Percentiles rank a stretch among this genome's conserved stretches.
Evolutionary conservation across 2,888 invertebrate species (phyloP).

Genomic region (Ischnura elegans): DNA sequence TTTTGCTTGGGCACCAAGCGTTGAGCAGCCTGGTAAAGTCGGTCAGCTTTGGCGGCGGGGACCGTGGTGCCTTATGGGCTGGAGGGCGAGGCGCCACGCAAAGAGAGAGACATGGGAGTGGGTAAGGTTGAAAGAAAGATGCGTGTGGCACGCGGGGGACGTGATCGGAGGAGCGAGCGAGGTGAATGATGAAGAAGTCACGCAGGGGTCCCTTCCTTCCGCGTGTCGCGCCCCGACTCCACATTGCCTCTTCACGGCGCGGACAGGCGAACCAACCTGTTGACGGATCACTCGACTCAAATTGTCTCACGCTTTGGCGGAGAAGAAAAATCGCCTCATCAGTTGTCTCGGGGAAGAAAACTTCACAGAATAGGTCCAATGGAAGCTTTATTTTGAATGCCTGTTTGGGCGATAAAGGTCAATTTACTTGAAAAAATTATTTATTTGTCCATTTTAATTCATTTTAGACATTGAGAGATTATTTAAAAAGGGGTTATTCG

Average conservation of each 20-base stretch:
- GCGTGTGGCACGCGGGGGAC: not conserved
- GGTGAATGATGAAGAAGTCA: conserved; percentile 21
- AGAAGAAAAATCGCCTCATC: no score
- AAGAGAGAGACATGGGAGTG: not conserved
- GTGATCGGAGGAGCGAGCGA: not conserved
- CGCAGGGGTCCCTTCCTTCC: not conserved
- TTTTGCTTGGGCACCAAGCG: not conserved
- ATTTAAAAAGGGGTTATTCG: no score
- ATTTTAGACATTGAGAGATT: no score
- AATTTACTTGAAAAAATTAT: no score
- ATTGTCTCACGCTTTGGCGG: not conserved
- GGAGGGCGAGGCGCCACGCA: not conserved
- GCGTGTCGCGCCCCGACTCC: not conserved
- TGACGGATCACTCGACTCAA: not conserved
- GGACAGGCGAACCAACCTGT: not conserved
- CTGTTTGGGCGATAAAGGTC: no score
- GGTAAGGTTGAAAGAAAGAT: not conserved
- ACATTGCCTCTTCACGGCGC: not conserved
- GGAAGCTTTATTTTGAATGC: no score
- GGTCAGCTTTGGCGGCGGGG: conserved; percentile 9
- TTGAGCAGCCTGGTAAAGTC: conserved; percentile 35
- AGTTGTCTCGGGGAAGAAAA: no score
- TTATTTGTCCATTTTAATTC: no score
- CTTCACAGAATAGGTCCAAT: no score
- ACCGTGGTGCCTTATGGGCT: not conserved